phyloP scores from a whole-genome alignment of 2,888 invertebrate species.

The Dolomedes plantarius region DNA sequence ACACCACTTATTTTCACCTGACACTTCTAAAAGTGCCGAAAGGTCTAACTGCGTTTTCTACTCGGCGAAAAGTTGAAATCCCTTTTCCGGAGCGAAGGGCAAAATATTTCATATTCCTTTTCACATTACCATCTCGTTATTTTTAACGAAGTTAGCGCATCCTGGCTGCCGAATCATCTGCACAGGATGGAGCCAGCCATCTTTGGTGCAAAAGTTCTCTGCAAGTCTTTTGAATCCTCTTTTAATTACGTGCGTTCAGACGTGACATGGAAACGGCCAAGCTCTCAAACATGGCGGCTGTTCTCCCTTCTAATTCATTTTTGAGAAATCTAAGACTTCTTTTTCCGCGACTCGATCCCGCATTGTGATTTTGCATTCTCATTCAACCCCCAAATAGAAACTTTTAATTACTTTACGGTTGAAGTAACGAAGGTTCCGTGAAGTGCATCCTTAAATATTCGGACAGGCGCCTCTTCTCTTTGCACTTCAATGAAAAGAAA shows the following conservation, averaged over 20 bases:
- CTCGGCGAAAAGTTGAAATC: constrained; percentile 55
- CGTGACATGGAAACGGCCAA: constrained; percentile 57
- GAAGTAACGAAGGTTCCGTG: constrained; percentile 60
- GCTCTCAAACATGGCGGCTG: constrained; percentile 40
- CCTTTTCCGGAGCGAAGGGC: constrained; percentile 61
- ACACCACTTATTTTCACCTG: constrained; percentile 25
- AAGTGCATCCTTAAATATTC: constrained; percentile 69
- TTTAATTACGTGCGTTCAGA: constrained; percentile 68
- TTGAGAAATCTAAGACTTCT: constrained; percentile 59
- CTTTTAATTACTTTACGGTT: constrained; percentile 71
- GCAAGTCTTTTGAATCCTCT: constrained; percentile 57
- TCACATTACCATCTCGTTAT: constrained; percentile 71
- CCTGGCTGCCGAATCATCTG: constrained; percentile 36
- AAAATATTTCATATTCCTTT: constrained; percentile 71
- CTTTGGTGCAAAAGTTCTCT: constrained; percentile 12
- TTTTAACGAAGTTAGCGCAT: constrained; percentile 69
- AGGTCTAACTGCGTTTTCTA: constrained; percentile 38
- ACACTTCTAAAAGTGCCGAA: constrained; percentile 51
- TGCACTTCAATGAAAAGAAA: constrained; percentile 69
- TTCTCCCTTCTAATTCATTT: constrained; percentile 62
- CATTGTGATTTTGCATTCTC: constrained; percentile 70
- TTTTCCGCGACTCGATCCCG: constrained; percentile 47
- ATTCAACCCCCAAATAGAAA: constrained; percentile 69
- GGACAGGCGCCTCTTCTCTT: constrained; percentile 55
- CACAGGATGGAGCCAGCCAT: not conserved